A percentile compares a stretch with the other conserved stretches of the same genome.
phyloP scores from a whole-genome alignment of 2,797 vertebrate genomes.

The Garrulus glandarius region DNA sequence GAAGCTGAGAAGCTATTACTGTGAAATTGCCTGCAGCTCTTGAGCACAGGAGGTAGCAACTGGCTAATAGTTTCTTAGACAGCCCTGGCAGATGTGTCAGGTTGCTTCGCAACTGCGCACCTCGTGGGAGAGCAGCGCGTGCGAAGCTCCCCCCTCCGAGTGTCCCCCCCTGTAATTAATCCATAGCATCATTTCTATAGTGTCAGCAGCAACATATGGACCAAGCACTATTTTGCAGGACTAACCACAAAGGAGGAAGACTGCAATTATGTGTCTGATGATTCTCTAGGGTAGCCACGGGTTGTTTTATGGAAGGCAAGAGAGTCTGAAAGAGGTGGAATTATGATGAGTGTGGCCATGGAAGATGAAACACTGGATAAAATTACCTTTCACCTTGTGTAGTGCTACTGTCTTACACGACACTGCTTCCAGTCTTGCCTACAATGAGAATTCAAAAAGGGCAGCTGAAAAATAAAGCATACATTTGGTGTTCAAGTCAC shows the following conservation, averaged over 20 bases:
- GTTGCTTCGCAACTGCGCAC: slow-evolving; percentile 21
- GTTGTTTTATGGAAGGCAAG: neutral
- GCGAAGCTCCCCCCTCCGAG: neutral
- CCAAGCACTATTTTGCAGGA: slow-evolving; percentile 12
- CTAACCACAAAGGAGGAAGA: neutral
- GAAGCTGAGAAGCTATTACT: slow-evolving; percentile 29
- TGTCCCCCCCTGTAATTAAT: slow-evolving; percentile 54
- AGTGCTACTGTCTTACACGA: neutral
- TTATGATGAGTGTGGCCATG: neutral
- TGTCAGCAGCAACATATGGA: slow-evolving; percentile 35
- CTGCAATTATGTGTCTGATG: neutral
- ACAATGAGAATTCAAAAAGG: neutral
- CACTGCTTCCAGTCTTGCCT: neutral
- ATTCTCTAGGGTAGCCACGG: neutral
- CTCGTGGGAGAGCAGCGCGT: neutral
- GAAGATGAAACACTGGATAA: neutral
- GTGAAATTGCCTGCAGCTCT: slow-evolving; percentile 58
- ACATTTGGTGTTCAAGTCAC: neutral
- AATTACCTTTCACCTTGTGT: neutral
- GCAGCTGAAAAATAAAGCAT: neutral
- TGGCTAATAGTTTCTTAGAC: slow-evolving; percentile 51
- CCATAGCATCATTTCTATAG: neutral
- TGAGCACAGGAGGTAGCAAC: slow-evolving; percentile 37
- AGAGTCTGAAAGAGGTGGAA: neutral
- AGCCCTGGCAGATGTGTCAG: slow-evolving; percentile 41